These are phyloP conservation scores for Onychostoma macrolepis DNA, from an alignment of 2,113 vertebrate species.

Conservation along the genomic window DNA sequence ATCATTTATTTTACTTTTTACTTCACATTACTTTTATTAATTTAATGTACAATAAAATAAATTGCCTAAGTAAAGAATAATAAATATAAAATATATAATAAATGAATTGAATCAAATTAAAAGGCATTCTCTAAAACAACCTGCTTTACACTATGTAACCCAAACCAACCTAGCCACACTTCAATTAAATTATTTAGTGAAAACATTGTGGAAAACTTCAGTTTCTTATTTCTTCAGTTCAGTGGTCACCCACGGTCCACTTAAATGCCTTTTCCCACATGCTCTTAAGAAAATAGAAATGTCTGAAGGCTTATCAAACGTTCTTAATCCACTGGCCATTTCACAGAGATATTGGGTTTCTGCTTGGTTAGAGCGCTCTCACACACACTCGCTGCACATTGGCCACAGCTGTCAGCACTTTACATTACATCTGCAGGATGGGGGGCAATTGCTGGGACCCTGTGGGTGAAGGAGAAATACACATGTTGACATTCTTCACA, in stretches of 20 bases:
- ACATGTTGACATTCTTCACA: constrained; percentile 40
- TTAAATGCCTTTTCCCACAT: constrained; percentile 58
- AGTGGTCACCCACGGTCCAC: constrained; percentile 8
- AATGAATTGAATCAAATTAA: neutral
- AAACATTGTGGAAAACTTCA: neutral
- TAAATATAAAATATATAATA: neutral
- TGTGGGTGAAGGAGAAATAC: neutral
- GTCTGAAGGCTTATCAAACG: constrained; percentile 78
- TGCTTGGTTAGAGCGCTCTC: constrained; percentile 70
- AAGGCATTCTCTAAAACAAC: neutral
- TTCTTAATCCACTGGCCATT: constrained; percentile 73
- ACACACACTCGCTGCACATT: constrained; percentile 69
- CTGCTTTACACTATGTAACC: neutral
- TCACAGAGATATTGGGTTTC: constrained; percentile 82
- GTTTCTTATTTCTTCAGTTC: constrained; percentile 20
- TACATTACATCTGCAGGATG: constrained; percentile 76
- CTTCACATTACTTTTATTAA: no score
- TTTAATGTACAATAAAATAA: no score
- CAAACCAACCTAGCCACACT: neutral
- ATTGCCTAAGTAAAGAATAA: neutral
- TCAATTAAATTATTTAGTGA: neutral
- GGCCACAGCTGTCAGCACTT: constrained; percentile 78
- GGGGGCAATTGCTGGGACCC: constrained; percentile 14
- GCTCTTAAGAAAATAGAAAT: constrained; percentile 71
- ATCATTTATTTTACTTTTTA: no score